Evolutionary conservation across 37 sponge, comb jelly and placozoan genomes (phyloP), one percentile per base, ranked within the genome.

Genomic region (Corticium candelabrum): DNA sequence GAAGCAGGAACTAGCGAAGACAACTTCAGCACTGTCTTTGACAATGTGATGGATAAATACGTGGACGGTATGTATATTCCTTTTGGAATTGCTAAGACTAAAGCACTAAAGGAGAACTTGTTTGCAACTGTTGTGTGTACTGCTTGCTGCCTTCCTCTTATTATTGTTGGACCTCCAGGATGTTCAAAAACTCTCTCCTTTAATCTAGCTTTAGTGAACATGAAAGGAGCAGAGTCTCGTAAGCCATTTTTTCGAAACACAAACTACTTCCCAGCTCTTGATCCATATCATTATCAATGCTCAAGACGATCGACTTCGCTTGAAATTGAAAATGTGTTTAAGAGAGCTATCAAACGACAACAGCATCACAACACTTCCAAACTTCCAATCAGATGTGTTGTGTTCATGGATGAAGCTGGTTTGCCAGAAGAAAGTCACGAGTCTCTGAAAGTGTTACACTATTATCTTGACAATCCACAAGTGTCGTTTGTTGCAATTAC

Each of bases 401-500:
- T 94, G 36, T 94, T 94, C 78, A 88, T 94, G 92, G 95, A 94
- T 73, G 95, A 94, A 37, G 95, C 95, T 31, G 95, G 95, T n/a
- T 83, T 94, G 0, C 95, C 95, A 27, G 85, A 90, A 40, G 95
- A 90, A 38, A 69, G 89, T 11, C 89, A 85, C 41, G 95, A 94
- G 67, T 90, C 91, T 38, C 79, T 94, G 69, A 94, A 94, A 72
- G 95, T 34, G 27, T 84, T 94, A 0, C 95, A 94, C 73, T 90
- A 90, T 73, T 86, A 79, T 85, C 75, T 94, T 36, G 95, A 94
- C 79, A 81, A 41, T 5, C 85, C 69, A n/a, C 89, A 90, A 71
- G 95, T 94, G 35, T 88, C 91, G 31, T 94, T 94, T 79, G 89
- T 94, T 15, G 95, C 91, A 38, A 94, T 94, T 40, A 88, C 91